Percentiles rank a stretch among this genome's conserved stretches.
Evolutionary conservation across 1,140 invertebrate species (phyloP).

Genomic region (Mylabris phalerata): DNA sequence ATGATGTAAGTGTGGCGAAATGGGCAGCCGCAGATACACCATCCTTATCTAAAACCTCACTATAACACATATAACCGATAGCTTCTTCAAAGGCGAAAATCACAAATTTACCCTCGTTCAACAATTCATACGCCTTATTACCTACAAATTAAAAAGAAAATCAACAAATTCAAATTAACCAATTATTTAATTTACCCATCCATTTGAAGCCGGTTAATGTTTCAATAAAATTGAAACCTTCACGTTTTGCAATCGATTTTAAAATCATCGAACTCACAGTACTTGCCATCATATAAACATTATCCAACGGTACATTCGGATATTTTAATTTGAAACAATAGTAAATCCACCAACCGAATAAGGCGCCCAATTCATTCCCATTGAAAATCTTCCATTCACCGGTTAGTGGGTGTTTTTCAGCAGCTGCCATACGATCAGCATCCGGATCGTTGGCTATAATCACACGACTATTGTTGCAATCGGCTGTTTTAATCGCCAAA

Average conservation of each 20-base stretch:
- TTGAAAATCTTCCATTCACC: slow-evolving; percentile 86
- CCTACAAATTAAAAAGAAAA: slow-evolving; percentile 28
- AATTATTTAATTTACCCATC: slow-evolving; percentile 65
- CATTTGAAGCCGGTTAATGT: slow-evolving; percentile 99
- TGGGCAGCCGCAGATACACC: slow-evolving; percentile 82
- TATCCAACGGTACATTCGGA: slow-evolving; percentile 43
- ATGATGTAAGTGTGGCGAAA: slow-evolving; percentile 64
- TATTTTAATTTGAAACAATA: slow-evolving; percentile 50
- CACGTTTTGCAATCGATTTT: slow-evolving; percentile 68
- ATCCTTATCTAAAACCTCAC: slow-evolving; percentile 88
- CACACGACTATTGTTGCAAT: slow-evolving; percentile 59
- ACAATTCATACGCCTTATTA: slow-evolving; percentile 73
- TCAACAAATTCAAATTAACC: neutral
- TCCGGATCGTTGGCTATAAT: slow-evolving; percentile 98
- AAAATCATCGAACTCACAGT: slow-evolving; percentile 97
- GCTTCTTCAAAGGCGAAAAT: slow-evolving; percentile 93
- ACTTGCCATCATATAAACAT: slow-evolving; percentile 81
- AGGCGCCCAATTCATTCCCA: slow-evolving; percentile 92
- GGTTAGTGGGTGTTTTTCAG: slow-evolving; percentile 63
- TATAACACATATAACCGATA: slow-evolving; percentile 92
- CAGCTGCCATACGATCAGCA: slow-evolving; percentile 91
- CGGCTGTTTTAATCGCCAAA: slow-evolving; percentile 78
- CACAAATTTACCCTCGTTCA: slow-evolving; percentile 62
- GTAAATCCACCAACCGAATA: slow-evolving; percentile 94
- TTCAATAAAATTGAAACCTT: slow-evolving; percentile 85